phyloP scores from a whole-genome alignment of 1,140 invertebrate species.

The Brachionus plicatilis region DNA sequence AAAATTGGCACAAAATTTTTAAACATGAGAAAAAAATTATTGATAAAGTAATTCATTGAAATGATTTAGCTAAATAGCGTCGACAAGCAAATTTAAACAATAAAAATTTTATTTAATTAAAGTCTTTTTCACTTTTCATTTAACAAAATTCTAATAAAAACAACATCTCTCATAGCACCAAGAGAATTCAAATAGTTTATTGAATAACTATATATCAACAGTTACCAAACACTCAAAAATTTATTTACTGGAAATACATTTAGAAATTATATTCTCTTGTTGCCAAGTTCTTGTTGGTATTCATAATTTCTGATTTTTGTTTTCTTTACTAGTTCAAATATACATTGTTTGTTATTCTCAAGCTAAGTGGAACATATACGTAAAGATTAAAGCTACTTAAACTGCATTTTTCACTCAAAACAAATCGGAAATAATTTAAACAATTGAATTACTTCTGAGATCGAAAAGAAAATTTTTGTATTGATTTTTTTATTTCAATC shows the following conservation, averaged over 20 bases:
- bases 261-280: slow-evolving; percentile 22
- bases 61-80: background rate
- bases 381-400: background rate
- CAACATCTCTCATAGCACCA: background rate
- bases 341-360: background rate
- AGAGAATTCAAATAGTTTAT: background rate
- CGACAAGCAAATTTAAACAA: background rate
- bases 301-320: slow-evolving; percentile 22
- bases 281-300: slow-evolving; percentile 33
- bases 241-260: slow-evolving; percentile 32
- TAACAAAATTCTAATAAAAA: background rate
- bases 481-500: background rate
- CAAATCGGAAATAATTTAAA: background rate
- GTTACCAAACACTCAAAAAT: slow-evolving; percentile 24
- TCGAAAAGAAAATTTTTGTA: background rate
- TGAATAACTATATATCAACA: slow-evolving; percentile 25
- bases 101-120: background rate
- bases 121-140: background rate
- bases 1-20: background rate
- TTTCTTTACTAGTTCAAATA: slow-evolving; percentile 7
- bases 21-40: background rate
- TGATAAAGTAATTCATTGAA: background rate
- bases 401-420: background rate
- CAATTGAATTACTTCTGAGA: background rate
- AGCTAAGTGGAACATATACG: background rate